Evolutionary conservation across 92 coral and sea anemone genomes (phyloP).

Genomic region (Parazoanthus swiftii): DNA sequence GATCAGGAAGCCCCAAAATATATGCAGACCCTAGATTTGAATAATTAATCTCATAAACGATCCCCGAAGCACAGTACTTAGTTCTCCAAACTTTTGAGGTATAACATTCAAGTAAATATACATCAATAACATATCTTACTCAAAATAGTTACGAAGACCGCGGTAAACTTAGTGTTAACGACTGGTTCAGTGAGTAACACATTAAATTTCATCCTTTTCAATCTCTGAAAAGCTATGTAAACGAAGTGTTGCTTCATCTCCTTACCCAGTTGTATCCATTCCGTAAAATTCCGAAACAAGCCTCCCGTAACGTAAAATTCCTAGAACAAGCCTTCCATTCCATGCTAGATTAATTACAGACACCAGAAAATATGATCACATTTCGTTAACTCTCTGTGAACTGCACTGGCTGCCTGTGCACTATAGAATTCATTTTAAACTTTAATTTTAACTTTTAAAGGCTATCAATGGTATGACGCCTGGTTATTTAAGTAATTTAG

Average conservation of each 20-base stretch:
- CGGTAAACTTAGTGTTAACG: background rate
- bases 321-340: background rate
- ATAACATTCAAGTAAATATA: too few relatives aligned
- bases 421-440: constrained; percentile 21
- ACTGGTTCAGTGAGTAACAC: background rate
- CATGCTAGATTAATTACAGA: constrained; percentile 9
- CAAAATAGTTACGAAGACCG: background rate
- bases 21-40: background rate
- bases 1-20: constrained; percentile 30
- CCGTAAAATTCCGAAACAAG: background rate
- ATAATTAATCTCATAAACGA: background rate
- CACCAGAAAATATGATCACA: constrained; percentile 33
- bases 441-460: constrained; percentile 26
- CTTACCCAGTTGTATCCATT: too few relatives aligned
- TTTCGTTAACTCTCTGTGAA: constrained; percentile 5
- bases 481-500: constrained; percentile 29
- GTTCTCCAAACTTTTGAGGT: background rate
- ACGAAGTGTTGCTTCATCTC: too few relatives aligned
- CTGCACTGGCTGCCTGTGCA: constrained; percentile 36
- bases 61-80: too few relatives aligned
- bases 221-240: too few relatives aligned
- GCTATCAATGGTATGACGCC: constrained; percentile 39
- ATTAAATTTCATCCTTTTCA: too few relatives aligned
- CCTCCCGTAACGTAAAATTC: background rate
- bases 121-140: background rate